Evolutionary conservation across 2,113 vertebrate species (phyloP).

Genomic region (Cariama cristata): DNA sequence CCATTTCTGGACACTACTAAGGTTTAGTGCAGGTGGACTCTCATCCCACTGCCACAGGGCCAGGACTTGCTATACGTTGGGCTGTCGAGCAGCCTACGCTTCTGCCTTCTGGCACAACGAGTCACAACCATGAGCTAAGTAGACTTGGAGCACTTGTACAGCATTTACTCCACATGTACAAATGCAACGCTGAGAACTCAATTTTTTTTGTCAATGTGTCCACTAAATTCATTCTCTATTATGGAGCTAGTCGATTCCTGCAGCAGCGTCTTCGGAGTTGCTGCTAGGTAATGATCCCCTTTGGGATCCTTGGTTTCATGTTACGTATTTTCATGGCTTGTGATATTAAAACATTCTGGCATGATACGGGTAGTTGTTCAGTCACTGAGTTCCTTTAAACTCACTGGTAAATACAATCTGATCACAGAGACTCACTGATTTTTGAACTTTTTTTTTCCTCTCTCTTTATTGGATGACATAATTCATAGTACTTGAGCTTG

Average conservation of each 20-base stretch:
- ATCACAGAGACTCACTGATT: neutral
- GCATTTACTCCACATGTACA: neutral
- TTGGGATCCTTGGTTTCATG: neutral
- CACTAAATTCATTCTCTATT: neutral
- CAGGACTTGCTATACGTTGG: neutral
- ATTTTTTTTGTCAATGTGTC: rapidly evolving
- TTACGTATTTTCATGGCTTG: neutral
- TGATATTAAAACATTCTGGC: neutral
- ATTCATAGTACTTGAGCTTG: neutral
- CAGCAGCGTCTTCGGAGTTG: neutral
- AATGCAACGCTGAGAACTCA: neutral
- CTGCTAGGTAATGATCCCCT: neutral
- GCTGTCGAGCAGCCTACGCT: neutral
- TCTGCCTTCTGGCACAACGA: neutral
- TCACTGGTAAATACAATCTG: neutral
- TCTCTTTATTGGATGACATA: neutral
- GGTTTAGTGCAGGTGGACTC: neutral
- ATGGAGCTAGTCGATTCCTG: neutral
- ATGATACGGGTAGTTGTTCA: neutral
- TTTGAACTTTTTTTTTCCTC: neutral
- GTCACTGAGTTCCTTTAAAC: neutral
- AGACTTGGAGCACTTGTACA: neutral
- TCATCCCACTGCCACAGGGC: neutral
- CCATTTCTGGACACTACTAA: neutral
- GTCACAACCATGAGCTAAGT: neutral